phyloP scores from a whole-genome alignment of 2,797 vertebrate genomes.

The Synanceia verrucosa region DNA sequence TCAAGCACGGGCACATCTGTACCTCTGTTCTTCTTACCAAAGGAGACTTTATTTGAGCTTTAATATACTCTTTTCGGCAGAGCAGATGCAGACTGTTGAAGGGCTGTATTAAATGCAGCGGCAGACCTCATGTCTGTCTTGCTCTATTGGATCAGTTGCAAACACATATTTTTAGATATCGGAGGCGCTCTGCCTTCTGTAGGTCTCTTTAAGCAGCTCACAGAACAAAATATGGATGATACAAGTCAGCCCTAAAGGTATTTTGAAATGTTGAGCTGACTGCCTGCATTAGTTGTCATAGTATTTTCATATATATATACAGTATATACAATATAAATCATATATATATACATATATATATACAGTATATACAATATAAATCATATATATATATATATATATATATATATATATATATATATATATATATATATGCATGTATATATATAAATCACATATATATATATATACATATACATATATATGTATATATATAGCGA shows the following conservation, averaged over 20 bases:
- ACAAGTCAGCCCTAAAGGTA: constrained; percentile 16
- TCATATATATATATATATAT: too few species aligned
- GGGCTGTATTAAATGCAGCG: constrained; percentile 15
- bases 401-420: too few species aligned
- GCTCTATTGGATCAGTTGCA: constrained; percentile 30
- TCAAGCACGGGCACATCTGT: constrained; percentile 34
- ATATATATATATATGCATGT: too few species aligned
- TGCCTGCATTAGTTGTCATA: constrained; percentile 3
- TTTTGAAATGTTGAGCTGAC: constrained; percentile 21
- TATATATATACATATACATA: too few species aligned
- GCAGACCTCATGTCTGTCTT: constrained; percentile 38
- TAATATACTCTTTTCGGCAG: constrained; percentile 53
- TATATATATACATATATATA: too few species aligned
- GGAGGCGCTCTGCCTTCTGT: constrained; percentile 16
- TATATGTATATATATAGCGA: too few species aligned
- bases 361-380: too few species aligned
- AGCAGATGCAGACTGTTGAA: constrained; percentile 41
- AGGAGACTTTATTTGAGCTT: constrained; percentile 29
- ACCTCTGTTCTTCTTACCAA: constrained; percentile 31
- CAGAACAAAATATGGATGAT: constrained; percentile 39
- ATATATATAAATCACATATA: too few species aligned
- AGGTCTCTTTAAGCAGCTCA: constrained; percentile 33
- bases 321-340: too few species aligned
- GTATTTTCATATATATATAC: too few species aligned
- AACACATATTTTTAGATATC: constrained; percentile 54